Evolutionary conservation across 2,113 vertebrate genomes (phyloP).

Genomic region (Vulpes ferrilata): DNA sequence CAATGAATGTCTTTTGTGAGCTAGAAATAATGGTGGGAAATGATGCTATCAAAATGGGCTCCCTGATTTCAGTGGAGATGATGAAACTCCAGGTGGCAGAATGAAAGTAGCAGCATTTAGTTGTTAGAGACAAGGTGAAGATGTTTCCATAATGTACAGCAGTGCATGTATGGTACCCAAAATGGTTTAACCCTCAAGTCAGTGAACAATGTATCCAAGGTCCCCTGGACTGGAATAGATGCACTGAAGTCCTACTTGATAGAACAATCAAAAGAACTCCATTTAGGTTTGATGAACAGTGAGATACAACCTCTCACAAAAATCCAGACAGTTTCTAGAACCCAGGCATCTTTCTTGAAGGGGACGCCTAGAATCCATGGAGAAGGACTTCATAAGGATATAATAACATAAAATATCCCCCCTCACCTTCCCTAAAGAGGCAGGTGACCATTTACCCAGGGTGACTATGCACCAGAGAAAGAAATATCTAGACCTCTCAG

Average conservation of each 20-base stretch:
- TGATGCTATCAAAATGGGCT: neutral
- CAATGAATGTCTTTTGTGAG: neutral
- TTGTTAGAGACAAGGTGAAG: neutral
- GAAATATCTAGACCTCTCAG: neutral
- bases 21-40: neutral
- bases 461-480: neutral
- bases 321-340: neutral
- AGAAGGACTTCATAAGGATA: neutral
- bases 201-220: neutral
- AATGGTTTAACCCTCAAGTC: neutral
- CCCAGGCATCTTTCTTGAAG: slow-evolving; percentile 3
- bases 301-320: neutral
- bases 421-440: neutral
- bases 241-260: neutral
- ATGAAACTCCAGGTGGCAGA: neutral
- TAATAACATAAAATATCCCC: neutral
- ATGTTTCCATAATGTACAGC: neutral
- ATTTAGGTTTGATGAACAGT: neutral
- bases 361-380: neutral
- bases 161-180: neutral
- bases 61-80: neutral
- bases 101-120: slow-evolving; percentile 4
- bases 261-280: slow-evolving; percentile 47
- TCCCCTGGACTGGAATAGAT: neutral
- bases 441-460: neutral